Conservation (phyloP, 2,888 invertebrate genomes). For the Molanna angustata region DNA sequence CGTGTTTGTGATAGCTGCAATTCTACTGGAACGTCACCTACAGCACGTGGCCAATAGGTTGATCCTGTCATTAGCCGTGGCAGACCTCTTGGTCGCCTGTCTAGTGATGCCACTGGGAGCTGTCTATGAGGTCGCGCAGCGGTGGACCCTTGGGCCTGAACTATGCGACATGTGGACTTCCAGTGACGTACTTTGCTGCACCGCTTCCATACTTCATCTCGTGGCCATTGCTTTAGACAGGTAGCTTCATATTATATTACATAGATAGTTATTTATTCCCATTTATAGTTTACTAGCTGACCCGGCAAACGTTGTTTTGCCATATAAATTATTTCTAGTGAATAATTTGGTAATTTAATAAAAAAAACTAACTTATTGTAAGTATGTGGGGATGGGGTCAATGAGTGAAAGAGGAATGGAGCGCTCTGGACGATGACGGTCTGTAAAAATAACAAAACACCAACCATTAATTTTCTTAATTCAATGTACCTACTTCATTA, state of each 20-base stretch:
- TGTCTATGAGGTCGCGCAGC: constrained; percentile 73
- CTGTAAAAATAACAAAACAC: no score
- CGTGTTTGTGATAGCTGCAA: constrained; percentile 92
- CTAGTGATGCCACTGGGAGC: constrained; percentile 76
- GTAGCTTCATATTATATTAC: constrained; percentile 46
- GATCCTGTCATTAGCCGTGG: constrained; percentile 86
- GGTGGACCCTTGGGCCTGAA: constrained; percentile 83
- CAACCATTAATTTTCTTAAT: no score
- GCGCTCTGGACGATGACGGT: no score
- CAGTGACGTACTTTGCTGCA: constrained; percentile 88
- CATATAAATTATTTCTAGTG: constrained; percentile 8
- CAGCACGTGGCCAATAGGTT: constrained; percentile 89
- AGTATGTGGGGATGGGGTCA: no score
- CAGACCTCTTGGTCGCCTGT: constrained; percentile 86
- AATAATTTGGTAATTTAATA: no score
- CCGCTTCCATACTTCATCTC: constrained; percentile 76
- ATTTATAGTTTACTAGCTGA: constrained; percentile 5
- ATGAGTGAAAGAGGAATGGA: no score
- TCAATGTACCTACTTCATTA: no score
- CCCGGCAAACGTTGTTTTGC: constrained; percentile 11
- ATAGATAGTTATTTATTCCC: no score
- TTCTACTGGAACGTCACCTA: constrained; percentile 80
- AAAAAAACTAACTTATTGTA: no score
- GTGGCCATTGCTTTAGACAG: constrained; percentile 81
- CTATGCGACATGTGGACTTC: constrained; percentile 94